Conservation (phyloP, 2,113 vertebrate genomes). For the Mobula hypostoma region DNA sequence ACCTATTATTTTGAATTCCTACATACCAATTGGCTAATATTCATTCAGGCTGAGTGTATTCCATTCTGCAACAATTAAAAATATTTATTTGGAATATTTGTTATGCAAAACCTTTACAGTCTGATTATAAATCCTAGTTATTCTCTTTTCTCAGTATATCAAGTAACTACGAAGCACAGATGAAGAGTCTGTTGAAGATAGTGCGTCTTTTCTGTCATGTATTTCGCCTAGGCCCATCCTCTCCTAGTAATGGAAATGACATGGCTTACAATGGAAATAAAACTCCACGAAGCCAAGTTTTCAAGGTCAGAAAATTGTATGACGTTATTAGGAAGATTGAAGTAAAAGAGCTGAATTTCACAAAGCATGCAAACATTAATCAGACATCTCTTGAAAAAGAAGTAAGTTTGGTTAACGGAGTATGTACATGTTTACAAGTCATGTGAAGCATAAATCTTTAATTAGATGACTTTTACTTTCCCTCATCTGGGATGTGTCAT, state of each 20-base stretch:
- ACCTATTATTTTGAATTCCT: background rate
- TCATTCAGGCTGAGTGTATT: background rate
- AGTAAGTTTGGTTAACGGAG: slow-evolving; percentile 57
- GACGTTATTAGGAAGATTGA: slow-evolving; percentile 65
- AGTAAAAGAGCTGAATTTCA: slow-evolving; percentile 63
- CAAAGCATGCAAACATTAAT: slow-evolving; percentile 62
- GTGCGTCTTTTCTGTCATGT: slow-evolving; percentile 95
- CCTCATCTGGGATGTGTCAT: background rate
- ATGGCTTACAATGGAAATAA: slow-evolving; percentile 99
- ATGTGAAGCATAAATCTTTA: background rate
- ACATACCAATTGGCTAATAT: background rate
- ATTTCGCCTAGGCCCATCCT: slow-evolving; percentile 86
- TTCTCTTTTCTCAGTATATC: slow-evolving; percentile 67
- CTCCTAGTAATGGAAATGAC: slow-evolving; percentile 87
- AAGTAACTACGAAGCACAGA: slow-evolving; percentile 94
- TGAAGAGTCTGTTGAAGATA: slow-evolving; percentile 94
- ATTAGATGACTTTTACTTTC: background rate
- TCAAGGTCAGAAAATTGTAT: slow-evolving; percentile 84
- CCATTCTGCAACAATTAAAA: background rate
- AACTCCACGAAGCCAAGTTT: slow-evolving; percentile 91
- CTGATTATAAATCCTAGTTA: slow-evolving; percentile 43
- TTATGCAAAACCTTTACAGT: background rate
- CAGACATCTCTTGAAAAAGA: slow-evolving; percentile 59
- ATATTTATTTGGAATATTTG: background rate
- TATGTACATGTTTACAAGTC: background rate